These are phyloP conservation scores for Apomyelois bistriatella DNA, from an alignment of 2,888 invertebrate genomes.

Conservation along the genomic window DNA sequence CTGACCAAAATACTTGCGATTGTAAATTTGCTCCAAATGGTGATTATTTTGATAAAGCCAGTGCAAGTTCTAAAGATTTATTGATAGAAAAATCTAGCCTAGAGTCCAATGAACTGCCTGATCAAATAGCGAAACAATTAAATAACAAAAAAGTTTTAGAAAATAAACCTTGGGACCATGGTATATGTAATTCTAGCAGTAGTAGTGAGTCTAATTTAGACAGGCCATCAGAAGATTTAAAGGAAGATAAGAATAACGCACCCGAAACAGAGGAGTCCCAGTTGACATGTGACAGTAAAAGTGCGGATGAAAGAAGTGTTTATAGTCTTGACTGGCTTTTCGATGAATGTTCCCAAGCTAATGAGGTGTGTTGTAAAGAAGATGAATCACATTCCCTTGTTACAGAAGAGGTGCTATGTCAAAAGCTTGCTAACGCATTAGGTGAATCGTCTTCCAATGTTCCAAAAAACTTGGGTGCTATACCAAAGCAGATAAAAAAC, in stretches of 20 bases:
- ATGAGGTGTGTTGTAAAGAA: slow-evolving; percentile 41
- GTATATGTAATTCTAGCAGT: slow-evolving; percentile 81
- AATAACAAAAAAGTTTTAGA: slow-evolving; percentile 47
- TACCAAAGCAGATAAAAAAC: slow-evolving; percentile 84
- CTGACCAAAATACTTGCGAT: slow-evolving; percentile 50
- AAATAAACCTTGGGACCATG: slow-evolving; percentile 73
- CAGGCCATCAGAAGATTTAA: slow-evolving; percentile 39
- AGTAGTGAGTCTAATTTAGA: slow-evolving; percentile 77
- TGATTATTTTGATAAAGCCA: slow-evolving; percentile 81
- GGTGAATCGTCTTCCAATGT: slow-evolving; percentile 70
- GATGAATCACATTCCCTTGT: slow-evolving; percentile 34
- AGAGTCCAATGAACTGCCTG: slow-evolving; percentile 73
- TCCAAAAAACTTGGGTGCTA: slow-evolving; percentile 85
- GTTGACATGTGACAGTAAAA: slow-evolving; percentile 58
- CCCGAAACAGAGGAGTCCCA: slow-evolving; percentile 60
- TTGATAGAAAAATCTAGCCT: slow-evolving; percentile 80
- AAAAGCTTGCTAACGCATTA: slow-evolving; percentile 56
- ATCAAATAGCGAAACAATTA: slow-evolving; percentile 42
- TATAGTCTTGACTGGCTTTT: slow-evolving; percentile 75
- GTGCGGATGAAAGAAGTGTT: slow-evolving; percentile 65
- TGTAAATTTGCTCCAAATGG: slow-evolving; percentile 52
- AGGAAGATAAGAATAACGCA: slow-evolving; percentile 38
- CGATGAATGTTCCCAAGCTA: slow-evolving; percentile 50
- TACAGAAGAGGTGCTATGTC: slow-evolving; percentile 48
- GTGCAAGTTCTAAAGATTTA: slow-evolving; percentile 86